phyloP scores from a whole-genome alignment of 2,113 vertebrate genomes.

The Glareola pratincola region DNA sequence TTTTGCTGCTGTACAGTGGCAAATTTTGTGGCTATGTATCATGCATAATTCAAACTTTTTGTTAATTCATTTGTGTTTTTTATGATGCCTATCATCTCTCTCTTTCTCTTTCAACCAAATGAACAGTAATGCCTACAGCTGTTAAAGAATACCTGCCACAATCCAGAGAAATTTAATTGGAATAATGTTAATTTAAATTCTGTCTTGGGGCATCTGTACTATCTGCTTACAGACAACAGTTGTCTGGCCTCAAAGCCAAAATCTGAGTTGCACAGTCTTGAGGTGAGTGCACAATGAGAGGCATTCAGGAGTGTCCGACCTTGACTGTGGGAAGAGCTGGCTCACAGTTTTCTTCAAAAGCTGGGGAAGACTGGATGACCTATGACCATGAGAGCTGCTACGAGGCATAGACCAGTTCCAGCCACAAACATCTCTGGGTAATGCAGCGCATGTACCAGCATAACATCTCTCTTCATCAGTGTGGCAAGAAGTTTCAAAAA shows the following conservation, averaged over 20 bases:
- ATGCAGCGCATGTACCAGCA: rapidly evolving
- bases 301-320: rapidly evolving
- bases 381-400: neutral
- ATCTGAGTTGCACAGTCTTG: neutral
- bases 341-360: neutral
- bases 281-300: neutral
- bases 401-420: neutral
- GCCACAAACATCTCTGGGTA: neutral
- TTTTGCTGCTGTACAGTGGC: neutral
- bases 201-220: neutral
- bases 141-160: neutral
- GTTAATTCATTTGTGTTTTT: neutral
- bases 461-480: neutral
- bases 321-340: neutral
- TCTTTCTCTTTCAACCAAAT: neutral
- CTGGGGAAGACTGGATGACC: neutral
- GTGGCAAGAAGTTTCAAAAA: neutral
- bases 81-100: neutral
- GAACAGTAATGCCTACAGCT: neutral
- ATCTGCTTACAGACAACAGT: neutral
- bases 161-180: neutral
- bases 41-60: neutral
- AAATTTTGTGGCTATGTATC: neutral
- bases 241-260: neutral
- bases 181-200: neutral